Evolutionary conservation across 2,113 vertebrate genomes (phyloP).

Genomic region (Rhinopomastus cyanomelas): DNA sequence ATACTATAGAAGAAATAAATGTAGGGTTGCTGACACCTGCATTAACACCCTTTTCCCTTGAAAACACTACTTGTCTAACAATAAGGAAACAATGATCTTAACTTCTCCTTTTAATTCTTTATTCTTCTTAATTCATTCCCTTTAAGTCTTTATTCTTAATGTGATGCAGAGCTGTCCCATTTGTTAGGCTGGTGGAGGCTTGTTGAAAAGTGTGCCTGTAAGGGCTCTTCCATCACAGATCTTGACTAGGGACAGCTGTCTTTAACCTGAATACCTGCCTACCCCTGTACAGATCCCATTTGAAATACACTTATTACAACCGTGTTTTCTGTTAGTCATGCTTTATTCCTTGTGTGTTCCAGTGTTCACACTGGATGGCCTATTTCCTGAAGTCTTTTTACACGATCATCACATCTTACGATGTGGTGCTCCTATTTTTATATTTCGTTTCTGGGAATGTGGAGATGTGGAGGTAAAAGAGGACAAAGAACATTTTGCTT

Average conservation of each 20-base stretch:
- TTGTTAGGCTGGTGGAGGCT: constrained; percentile 41
- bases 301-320: constrained; percentile 16
- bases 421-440: background rate
- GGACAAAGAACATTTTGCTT: background rate
- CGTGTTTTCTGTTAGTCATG: background rate
- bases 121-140: background rate
- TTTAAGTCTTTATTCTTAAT: background rate
- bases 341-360: background rate
- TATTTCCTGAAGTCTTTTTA: background rate
- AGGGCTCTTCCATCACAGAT: constrained; percentile 9
- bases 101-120: background rate
- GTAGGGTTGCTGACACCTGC: background rate
- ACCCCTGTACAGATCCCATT: background rate
- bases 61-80: background rate
- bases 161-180: background rate
- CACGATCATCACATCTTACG: background rate
- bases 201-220: constrained; percentile 20
- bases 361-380: background rate
- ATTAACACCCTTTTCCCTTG: background rate
- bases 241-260: constrained; percentile 16
- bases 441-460: background rate
- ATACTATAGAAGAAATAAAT: background rate
- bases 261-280: background rate
- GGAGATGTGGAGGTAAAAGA: background rate
- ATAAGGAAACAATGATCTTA: background rate